Conservation (phyloP, 37 sponge, comb jelly and placozoan genomes). For the Spongilla lacustris region DNA sequence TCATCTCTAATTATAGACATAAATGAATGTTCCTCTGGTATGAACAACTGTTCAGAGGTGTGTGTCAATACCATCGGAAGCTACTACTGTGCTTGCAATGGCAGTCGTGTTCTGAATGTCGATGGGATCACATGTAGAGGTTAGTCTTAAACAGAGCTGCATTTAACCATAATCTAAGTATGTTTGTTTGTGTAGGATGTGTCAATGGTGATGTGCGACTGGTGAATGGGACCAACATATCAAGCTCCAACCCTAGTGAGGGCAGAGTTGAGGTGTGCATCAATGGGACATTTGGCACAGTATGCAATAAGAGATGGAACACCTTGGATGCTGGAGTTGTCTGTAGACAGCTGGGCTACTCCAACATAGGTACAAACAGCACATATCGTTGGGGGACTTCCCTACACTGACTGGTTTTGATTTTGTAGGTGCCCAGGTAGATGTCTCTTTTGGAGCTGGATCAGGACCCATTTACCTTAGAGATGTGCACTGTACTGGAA, state of each 20-base stretch:
- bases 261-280: conserved; percentile 20
- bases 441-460: conserved; percentile 25
- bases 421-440: background rate
- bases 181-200: background rate
- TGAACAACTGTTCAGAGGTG: background rate
- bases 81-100: background rate
- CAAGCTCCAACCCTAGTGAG: background rate
- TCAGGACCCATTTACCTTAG: conserved; percentile 34
- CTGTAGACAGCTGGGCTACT: background rate
- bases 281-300: background rate
- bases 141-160: background rate
- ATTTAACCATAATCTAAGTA: background rate
- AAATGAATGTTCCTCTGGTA: conserved; percentile 27
- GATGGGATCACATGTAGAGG: conserved; percentile 25
- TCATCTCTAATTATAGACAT: conserved; percentile 5
- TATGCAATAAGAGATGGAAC: background rate
- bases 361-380: background rate
- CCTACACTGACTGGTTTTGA: background rate
- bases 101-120: background rate
- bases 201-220: conserved; percentile 9
- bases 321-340: background rate
- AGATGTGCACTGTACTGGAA: conserved; percentile 28
- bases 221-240: conserved; percentile 14
- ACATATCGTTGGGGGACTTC: background rate
- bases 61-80: background rate